Base-by-base conservation (phyloP, 2,888 invertebrate genomes). In the Orthosia cruda region DNA sequence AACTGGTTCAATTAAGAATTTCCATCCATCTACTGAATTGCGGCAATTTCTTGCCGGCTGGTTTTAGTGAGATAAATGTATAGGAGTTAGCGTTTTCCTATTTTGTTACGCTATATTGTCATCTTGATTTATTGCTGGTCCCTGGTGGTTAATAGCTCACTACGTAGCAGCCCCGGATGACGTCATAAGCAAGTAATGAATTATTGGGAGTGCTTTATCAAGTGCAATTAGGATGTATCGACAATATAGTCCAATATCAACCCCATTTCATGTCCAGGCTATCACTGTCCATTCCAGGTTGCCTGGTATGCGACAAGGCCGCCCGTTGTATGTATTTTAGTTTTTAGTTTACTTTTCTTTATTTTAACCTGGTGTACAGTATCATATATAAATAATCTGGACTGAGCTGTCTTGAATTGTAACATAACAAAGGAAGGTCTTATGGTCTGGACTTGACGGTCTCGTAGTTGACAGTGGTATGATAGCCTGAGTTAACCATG, bases 1-100 rank as follows among this genome's bases (percentile, higher is more conserved):
- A 86, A 84, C 88, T 86, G 86, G 82, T 85, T 81, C 88, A 90
- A 89, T 90, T 89, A 89, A 86, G 88, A 85, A 84, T 85, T 86
- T 81, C 85, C 80, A 88, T 87, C 80, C 79, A 79, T 87, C 83
- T 83, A 80, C 63, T 20, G 71, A 86, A 83, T 86, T 77, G 84
- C 69, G 74, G 82, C 78, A 84, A 86, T 88, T 84, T 80, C 84
- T 87, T 75, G 80, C 71, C 77, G 65, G 84, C 82, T 77, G 80
- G 71, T 72, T 87, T 87, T 82, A 87, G 83, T 77, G 75, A 83
- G 87, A 83, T 77, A 80, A 85, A 86, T 83, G 76, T 80, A 76
- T 75, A 40, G 57, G 66, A 73, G 57, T 75, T 62, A 71, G 52
- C 76, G 74, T 64, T 76, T 86, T 80, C 74, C 77, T 84, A 77